These are phyloP conservation scores for Brachionus asplanchnoidis DNA, from an alignment of 1,140 invertebrate species.

Conservation along the genomic window DNA sequence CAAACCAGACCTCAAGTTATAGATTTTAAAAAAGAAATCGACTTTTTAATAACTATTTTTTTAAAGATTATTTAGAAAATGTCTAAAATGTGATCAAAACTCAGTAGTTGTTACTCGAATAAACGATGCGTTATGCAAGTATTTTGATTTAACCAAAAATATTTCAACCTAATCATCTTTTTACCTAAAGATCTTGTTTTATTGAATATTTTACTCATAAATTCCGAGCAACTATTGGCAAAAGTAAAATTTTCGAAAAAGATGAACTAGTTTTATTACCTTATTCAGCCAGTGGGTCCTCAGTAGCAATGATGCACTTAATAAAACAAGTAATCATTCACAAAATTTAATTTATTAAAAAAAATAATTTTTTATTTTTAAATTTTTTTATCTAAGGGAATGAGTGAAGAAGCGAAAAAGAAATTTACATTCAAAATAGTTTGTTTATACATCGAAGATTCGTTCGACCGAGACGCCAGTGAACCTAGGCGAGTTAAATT, in stretches of 20 bases:
- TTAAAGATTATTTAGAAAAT: conserved; percentile 29
- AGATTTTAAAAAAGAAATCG: too few relatives aligned
- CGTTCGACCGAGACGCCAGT: not conserved
- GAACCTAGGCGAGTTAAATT: not conserved
- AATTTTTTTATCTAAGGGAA: not conserved
- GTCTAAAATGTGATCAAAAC: conserved; percentile 29
- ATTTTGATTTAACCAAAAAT: not conserved
- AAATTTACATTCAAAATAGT: not conserved
- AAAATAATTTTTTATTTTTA: not conserved
- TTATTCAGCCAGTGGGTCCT: conserved; percentile 4
- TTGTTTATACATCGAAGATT: conserved; percentile 23
- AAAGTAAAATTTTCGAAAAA: conserved; percentile 38
- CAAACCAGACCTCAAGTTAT: not conserved
- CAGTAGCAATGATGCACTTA: conserved; percentile 6
- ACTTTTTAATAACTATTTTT: too few relatives aligned
- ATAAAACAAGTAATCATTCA: not conserved
- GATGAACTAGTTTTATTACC: conserved; percentile 29
- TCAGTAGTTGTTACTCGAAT: conserved; percentile 24
- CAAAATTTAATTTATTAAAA: not conserved
- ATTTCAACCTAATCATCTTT: not conserved
- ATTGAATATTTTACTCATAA: conserved; percentile 41
- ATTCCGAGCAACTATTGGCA: conserved; percentile 28
- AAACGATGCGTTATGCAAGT: conserved; percentile 33
- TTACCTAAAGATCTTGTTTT: not conserved
- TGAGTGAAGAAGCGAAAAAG: conserved; percentile 8